Percentiles rank a stretch among this genome's conserved stretches.
Evolutionary conservation across 92 coral and sea anemone species (phyloP).

Genomic region (Paragorgia papillata): DNA sequence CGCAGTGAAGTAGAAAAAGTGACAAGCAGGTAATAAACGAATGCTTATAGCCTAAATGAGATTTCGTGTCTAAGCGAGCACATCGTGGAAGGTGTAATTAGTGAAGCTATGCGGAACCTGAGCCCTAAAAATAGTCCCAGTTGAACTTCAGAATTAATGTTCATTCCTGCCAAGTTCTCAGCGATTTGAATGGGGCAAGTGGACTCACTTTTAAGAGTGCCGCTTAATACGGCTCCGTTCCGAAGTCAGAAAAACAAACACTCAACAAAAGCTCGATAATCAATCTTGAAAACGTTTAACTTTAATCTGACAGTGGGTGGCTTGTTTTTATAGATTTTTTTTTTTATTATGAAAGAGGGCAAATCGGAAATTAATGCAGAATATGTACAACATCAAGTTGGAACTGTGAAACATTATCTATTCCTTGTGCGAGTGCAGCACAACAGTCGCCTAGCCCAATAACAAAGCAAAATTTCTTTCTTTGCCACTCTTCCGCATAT

Average conservation of each 20-base stretch:
- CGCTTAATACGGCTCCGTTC: slow-evolving; percentile 33
- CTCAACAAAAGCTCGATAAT: slow-evolving; percentile 41
- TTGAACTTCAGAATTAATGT: slow-evolving; percentile 5
- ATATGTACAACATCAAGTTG: not conserved
- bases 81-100: slow-evolving; percentile 32
- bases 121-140: slow-evolving; percentile 31
- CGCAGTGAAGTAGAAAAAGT: slow-evolving; percentile 14
- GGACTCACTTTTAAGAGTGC: slow-evolving; percentile 6
- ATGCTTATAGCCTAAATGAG: not conserved
- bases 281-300: slow-evolving; percentile 34
- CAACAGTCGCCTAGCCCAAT: not conserved
- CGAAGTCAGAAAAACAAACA: slow-evolving; percentile 38
- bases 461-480: not conserved
- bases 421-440: not conserved
- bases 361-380: not conserved
- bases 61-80: slow-evolving; percentile 30
- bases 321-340: slow-evolving; percentile 22
- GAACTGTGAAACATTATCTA: not conserved
- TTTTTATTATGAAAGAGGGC: slow-evolving; percentile 5
- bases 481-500: slow-evolving; percentile 33
- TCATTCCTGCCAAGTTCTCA: slow-evolving; percentile 23
- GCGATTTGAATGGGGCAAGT: slow-evolving; percentile 25
- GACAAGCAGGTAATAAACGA: not conserved
- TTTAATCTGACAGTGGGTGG: slow-evolving; percentile 41
- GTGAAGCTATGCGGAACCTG: slow-evolving; percentile 48